Evolutionary conservation across 2,797 vertebrate genomes (phyloP), one percentile per base, ranked within the genome.

Genomic region (Tachyglossus aculeatus): DNA sequence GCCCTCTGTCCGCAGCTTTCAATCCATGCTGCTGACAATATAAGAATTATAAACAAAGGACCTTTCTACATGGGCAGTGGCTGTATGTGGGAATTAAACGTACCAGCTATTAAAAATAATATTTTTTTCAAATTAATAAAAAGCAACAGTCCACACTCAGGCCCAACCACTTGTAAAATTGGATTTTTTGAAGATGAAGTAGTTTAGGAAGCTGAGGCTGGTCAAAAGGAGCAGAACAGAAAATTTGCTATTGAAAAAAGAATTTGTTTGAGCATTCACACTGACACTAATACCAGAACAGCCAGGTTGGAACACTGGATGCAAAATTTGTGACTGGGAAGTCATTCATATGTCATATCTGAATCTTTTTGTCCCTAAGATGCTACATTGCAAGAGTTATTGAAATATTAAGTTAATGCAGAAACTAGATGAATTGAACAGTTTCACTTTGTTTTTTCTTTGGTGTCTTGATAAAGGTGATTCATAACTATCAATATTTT

Each of bases 151-250:
- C 86, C 86, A 84, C 88, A 78, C 75, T 86, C 80, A 88, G 92
- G 87, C 87, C 72, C 85, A 90, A 89, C 84, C 78, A 76, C 90
- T 91, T 89, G 86, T 90, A 92, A 90, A 91, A 89, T 70, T 89
- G 84, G 82, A 90, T 92, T 91, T 89, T 36, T 87, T 64, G 78
- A 88, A 89, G 78, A 88, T 54, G 52, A 78, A 84, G 60, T 54
- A 73, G 76, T 68, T 86, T 76, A 32, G 69, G 54, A 77, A 86
- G 60, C 19, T 27, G 61, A n/a, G 6, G 2, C 18, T 32, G 44
- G 76, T 63, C 78, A 84, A 78, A 77, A 69, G 48, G 13, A 37
- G 48, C 19, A 33, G 21, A 29, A 48, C 5, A 14, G 45, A 72
- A 36, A 32, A 37, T 36, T 25, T 19, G 13, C 8, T 25, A 18